Conservation (phyloP, 2,888 invertebrate species). For the Coleophora deauratella region DNA sequence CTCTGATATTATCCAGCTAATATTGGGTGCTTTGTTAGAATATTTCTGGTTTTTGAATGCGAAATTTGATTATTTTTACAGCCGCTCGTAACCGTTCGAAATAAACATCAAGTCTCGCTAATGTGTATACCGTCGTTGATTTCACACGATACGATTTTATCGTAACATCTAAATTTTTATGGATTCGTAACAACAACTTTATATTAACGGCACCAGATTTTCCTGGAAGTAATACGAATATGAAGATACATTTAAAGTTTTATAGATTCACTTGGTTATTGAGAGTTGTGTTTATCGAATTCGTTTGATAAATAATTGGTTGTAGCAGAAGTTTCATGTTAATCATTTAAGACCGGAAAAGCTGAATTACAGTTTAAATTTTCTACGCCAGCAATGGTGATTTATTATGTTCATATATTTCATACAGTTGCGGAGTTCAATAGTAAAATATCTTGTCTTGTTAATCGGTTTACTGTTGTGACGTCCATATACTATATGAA, state of each 20-base stretch:
- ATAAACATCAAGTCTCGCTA: constrained; percentile 26
- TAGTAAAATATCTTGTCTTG: too few relatives aligned
- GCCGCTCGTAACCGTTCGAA: constrained; percentile 26
- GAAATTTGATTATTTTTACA: constrained; percentile 34
- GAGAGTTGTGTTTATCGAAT: not conserved
- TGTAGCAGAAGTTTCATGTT: too few relatives aligned
- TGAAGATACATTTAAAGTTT: not conserved
- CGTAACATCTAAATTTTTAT: constrained; percentile 10
- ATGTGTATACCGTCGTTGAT: constrained; percentile 11
- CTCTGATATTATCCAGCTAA: constrained; percentile 19
- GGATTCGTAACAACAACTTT: constrained; percentile 4
- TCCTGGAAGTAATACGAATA: not conserved
- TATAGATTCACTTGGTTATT: not conserved
- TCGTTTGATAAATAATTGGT: too few relatives aligned
- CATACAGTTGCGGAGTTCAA: too few relatives aligned
- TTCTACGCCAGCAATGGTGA: too few relatives aligned
- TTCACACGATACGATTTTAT: constrained; percentile 20
- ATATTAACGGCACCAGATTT: not conserved
- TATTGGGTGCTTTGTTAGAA: constrained; percentile 35
- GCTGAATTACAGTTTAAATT: too few relatives aligned
- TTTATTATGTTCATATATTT: too few relatives aligned
- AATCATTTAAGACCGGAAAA: too few relatives aligned
- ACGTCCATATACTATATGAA: too few relatives aligned
- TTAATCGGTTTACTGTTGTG: too few relatives aligned
- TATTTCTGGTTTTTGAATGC: constrained; percentile 30